Evolutionary conservation across 1,140 invertebrate genomes (phyloP).

Genomic region (Zaprionus ornatus): DNA sequence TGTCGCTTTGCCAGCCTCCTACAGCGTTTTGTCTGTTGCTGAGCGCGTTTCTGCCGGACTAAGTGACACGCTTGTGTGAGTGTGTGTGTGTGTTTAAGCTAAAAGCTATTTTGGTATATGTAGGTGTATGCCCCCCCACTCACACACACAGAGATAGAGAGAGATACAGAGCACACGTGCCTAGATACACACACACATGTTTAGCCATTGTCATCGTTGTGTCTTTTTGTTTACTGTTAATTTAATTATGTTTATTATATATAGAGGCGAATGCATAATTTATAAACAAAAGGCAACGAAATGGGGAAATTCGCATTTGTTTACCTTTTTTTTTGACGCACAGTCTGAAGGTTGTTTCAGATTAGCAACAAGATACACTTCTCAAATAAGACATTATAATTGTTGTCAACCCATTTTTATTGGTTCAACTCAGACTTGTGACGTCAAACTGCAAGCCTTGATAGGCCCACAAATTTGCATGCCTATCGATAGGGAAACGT

Average conservation of each 20-base stretch:
- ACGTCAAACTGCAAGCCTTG: slow-evolving; percentile 38
- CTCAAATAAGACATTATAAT: neutral
- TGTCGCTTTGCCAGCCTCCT: slow-evolving; percentile 32
- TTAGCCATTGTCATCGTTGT: slow-evolving; percentile 40
- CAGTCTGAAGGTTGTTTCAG: neutral
- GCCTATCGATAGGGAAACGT: slow-evolving; percentile 14
- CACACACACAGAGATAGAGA: slow-evolving; percentile 11
- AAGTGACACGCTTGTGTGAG: slow-evolving; percentile 1
- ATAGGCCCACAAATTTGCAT: slow-evolving; percentile 8
- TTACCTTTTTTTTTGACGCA: slow-evolving; percentile 2
- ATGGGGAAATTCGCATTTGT: slow-evolving; percentile 17
- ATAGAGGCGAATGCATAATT: slow-evolving; percentile 22
- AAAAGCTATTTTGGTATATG: slow-evolving; percentile 48
- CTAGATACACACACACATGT: slow-evolving; percentile 20
- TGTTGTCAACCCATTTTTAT: neutral
- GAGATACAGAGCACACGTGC: slow-evolving; percentile 23
- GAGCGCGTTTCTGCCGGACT: slow-evolving; percentile 38
- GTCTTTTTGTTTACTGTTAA: slow-evolving; percentile 23
- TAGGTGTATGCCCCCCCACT: slow-evolving; percentile 11
- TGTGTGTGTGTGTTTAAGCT: slow-evolving; percentile 38
- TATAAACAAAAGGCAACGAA: slow-evolving; percentile 32
- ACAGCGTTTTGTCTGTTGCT: slow-evolving; percentile 42
- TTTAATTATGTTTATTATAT: slow-evolving; percentile 41
- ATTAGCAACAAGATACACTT: neutral
- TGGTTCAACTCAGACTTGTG: neutral